Evolutionary conservation across 2,888 invertebrate species (phyloP).

Genomic region (Drosophila austrosaltans): DNA sequence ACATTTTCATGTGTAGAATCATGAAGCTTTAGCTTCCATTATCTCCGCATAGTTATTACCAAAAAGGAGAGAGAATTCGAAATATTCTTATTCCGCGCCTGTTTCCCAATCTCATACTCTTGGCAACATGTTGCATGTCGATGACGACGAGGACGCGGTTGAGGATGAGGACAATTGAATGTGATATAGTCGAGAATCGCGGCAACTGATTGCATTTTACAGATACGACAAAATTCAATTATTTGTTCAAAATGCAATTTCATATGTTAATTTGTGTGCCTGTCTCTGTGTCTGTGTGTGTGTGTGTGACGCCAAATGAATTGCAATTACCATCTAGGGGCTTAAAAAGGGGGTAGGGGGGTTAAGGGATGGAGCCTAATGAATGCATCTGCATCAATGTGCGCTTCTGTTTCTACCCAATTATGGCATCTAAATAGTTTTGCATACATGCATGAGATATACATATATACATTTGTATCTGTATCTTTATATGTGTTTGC

Average conservation of each 20-base stretch:
- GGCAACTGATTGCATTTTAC: conserved; percentile 56
- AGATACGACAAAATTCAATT: conserved; percentile 78
- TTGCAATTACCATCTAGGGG: conserved; percentile 29
- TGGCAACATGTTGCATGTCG: conserved; percentile 70
- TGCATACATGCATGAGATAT: conserved; percentile 33
- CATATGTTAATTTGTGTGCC: conserved; percentile 71
- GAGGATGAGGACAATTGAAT: conserved; percentile 22
- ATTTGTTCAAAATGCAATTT: conserved; percentile 73
- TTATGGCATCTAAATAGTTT: conserved; percentile 77
- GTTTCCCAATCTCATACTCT: conserved; percentile 1
- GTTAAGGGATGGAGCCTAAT: conserved; percentile 23
- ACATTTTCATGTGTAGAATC: too few relatives aligned
- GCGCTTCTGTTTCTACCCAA: conserved; percentile 53
- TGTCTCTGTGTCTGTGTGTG: conserved; percentile 2
- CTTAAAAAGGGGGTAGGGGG: not conserved
- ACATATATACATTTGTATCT: conserved; percentile 1
- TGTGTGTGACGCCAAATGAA: conserved; percentile 23
- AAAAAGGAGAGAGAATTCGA: not conserved
- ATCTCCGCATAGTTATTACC: not conserved
- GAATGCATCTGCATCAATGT: conserved; percentile 40
- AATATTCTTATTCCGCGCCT: not conserved
- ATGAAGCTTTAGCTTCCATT: not conserved
- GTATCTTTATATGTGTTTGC: conserved; percentile 12
- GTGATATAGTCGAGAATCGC: conserved; percentile 33
- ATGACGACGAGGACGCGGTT: conserved; percentile 1